Conservation (phyloP, 2,888 invertebrate genomes). For the Acanthococcus lagerstroemiae region DNA sequence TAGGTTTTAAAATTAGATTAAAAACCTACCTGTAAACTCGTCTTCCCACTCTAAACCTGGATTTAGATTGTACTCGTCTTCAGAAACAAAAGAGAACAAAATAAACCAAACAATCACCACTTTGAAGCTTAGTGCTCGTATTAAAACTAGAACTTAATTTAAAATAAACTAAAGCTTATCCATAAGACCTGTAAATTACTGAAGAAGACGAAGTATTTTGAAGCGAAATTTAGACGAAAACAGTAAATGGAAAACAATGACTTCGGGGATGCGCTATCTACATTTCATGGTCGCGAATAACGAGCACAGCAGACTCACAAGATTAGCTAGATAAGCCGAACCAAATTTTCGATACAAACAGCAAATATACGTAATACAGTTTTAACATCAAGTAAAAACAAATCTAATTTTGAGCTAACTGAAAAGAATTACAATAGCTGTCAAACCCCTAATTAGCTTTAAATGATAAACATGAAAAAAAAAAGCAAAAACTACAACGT, state of each 20-base stretch:
- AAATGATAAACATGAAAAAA: neutral
- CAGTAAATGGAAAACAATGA: too few species aligned
- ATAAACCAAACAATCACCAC: conserved; percentile 42
- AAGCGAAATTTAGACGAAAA: too few species aligned
- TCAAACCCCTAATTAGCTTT: neutral
- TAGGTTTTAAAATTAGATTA: conserved; percentile 26
- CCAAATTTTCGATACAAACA: neutral
- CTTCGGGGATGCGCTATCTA: too few species aligned
- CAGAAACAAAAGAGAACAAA: conserved; percentile 55
- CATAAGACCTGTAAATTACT: too few species aligned
- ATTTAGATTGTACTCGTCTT: conserved; percentile 99
- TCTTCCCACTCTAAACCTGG: conserved; percentile 99
- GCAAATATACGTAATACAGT: neutral
- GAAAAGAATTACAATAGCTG: neutral
- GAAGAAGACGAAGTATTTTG: too few species aligned
- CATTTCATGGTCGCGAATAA: too few species aligned
- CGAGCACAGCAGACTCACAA: too few species aligned
- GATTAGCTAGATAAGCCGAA: neutral
- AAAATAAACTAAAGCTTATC: too few species aligned
- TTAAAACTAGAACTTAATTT: conserved; percentile 15
- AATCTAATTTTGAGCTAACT: neutral
- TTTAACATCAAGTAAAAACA: neutral
- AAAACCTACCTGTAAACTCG: conserved; percentile 96
- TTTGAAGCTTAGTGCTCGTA: conserved; percentile 32
- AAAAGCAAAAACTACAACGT: neutral